These are phyloP conservation scores for Argya squamiceps DNA, from an alignment of 2,797 vertebrate species.

Conservation along the genomic window DNA sequence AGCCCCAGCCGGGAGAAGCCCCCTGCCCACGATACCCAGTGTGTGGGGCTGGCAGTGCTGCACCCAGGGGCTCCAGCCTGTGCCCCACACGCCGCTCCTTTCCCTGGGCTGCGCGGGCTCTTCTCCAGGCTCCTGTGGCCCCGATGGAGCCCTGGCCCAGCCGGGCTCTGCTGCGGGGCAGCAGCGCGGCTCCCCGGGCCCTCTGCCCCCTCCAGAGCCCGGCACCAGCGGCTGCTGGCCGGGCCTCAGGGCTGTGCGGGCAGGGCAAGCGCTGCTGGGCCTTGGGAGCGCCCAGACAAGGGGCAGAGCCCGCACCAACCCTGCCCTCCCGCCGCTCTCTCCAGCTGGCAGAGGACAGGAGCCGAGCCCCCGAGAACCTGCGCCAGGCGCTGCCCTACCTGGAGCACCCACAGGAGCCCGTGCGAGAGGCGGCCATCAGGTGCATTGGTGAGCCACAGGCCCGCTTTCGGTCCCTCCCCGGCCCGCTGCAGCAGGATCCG, in stretches of 20 bases:
- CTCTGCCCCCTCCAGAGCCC: too few species aligned
- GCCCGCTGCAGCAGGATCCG: too few species aligned
- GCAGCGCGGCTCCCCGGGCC: too few species aligned
- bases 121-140: background rate
- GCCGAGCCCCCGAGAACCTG: background rate
- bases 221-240: too few species aligned
- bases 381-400: background rate
- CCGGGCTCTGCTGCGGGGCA: background rate
- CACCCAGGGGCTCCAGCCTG: rapidly evolving
- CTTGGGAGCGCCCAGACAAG: too few species aligned
- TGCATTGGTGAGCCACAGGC: background rate
- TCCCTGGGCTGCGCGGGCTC: background rate
- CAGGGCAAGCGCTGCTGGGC: too few species aligned
- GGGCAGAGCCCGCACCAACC: too few species aligned
- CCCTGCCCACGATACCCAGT: rapidly evolving
- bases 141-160: background rate
- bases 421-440: background rate
- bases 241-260: too few species aligned
- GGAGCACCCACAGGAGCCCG: background rate
- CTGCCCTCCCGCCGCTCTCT: background rate
- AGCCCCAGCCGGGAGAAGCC: background rate
- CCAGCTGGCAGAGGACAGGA: background rate
- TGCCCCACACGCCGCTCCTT: background rate
- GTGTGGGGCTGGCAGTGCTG: background rate
- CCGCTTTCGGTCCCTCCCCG: too few species aligned